These are phyloP conservation scores for Anseranas semipalmata DNA, from an alignment of 2,113 vertebrate species.

Conservation along the genomic window DNA sequence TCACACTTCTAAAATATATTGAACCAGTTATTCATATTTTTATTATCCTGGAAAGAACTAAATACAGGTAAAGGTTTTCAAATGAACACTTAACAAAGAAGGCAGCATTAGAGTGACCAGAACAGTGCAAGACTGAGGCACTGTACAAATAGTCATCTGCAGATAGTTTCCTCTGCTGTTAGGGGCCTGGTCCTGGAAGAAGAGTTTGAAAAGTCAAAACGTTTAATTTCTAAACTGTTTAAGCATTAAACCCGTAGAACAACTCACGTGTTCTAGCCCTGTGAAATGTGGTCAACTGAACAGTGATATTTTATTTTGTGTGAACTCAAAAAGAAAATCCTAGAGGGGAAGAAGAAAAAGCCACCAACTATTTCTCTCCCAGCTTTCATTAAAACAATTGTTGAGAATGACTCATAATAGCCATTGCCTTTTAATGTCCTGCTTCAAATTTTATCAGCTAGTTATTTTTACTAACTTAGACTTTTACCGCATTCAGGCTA, in stretches of 20 bases:
- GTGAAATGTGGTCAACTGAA: neutral
- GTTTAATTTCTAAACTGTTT: neutral
- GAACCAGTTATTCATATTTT: neutral
- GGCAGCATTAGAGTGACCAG: neutral
- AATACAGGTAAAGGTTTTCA: neutral
- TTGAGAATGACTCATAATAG: neutral
- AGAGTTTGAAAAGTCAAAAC: neutral
- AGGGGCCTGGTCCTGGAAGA: neutral
- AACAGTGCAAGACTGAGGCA: neutral
- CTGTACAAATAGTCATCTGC: neutral
- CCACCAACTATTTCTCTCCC: neutral
- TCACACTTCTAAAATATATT: neutral
- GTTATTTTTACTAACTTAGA: neutral
- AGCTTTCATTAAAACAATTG: neutral
- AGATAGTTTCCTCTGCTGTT: neutral
- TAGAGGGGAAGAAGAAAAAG: neutral
- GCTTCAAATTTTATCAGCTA: neutral
- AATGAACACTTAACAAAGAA: neutral
- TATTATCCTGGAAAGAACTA: neutral
- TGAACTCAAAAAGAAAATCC: neutral
- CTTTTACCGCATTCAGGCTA: neutral
- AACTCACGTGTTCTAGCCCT: neutral
- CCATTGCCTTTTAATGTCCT: neutral
- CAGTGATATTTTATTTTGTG: neutral
- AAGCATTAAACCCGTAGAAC: neutral